Conservation (phyloP, 1,140 invertebrate genomes). For the Belonocnema kinseyi region DNA sequence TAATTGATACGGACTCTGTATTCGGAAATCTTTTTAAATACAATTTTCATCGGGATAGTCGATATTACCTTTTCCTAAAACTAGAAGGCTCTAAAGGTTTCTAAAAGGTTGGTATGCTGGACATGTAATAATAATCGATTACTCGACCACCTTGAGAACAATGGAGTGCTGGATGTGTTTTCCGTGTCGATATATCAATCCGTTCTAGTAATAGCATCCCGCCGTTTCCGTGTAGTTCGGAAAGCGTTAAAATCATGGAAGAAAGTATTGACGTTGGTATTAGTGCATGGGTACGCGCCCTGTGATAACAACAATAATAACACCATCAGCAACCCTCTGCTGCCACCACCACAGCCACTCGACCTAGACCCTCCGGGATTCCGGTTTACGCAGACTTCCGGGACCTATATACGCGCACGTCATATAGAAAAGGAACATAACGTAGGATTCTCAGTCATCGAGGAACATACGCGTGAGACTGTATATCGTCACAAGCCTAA, state of each 20-base stretch:
- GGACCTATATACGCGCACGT: constrained; percentile 50
- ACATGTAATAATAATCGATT: neutral
- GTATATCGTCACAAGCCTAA: constrained; percentile 50
- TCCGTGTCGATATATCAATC: constrained; percentile 44
- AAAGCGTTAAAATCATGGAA: constrained; percentile 32
- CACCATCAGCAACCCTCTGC: constrained; percentile 44
- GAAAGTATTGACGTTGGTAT: constrained; percentile 22
- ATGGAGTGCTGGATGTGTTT: neutral
- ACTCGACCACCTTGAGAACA: too few relatives aligned
- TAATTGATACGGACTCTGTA: too few relatives aligned
- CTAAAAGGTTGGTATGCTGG: neutral
- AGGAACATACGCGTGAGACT: constrained; percentile 40
- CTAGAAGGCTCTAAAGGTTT: too few relatives aligned
- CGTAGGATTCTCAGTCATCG: constrained; percentile 47
- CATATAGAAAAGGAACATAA: constrained; percentile 39
- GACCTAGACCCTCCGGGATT: constrained; percentile 50
- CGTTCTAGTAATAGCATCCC: constrained; percentile 53
- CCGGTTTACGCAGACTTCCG: constrained; percentile 63
- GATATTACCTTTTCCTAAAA: too few relatives aligned
- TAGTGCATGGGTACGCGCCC: neutral
- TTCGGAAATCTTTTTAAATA: too few relatives aligned
- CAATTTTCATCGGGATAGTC: too few relatives aligned
- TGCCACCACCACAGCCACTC: constrained; percentile 48
- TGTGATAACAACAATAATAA: constrained; percentile 37
- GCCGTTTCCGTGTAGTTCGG: constrained; percentile 49